phyloP scores from a whole-genome alignment of 2,797 vertebrate genomes.

The Florisuga fusca region DNA sequence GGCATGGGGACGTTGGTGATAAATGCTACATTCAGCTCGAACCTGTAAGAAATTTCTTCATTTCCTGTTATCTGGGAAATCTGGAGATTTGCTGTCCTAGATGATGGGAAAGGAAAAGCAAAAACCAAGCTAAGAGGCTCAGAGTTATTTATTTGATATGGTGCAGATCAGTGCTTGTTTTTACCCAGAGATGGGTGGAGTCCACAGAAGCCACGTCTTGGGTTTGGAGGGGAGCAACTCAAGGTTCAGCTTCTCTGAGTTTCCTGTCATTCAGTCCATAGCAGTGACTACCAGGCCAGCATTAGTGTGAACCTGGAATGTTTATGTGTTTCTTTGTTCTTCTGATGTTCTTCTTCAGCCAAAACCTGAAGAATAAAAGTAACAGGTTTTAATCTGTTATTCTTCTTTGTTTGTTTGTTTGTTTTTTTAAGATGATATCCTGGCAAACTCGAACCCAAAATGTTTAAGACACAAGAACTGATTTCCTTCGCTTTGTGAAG shows the following conservation, averaged over 20 bases:
- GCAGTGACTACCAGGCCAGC: not conserved
- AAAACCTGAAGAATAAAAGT: not conserved
- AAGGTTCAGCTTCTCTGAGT: not conserved
- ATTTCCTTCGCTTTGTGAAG: not conserved
- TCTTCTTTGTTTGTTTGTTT: too few species aligned
- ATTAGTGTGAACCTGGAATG: not conserved
- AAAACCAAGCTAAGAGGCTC: not conserved
- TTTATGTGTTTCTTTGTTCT: not conserved
- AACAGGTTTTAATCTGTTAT: not conserved
- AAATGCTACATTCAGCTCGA: fast-evolving
- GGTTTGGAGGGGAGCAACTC: not conserved
- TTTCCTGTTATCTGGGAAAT: not conserved
- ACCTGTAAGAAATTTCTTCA: not conserved
- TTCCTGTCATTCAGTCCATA: not conserved
- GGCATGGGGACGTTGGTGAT: not conserved
- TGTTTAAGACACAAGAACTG: not conserved
- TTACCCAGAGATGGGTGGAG: not conserved
- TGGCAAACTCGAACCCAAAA: not conserved
- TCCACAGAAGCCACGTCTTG: not conserved
- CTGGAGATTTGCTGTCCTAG: not conserved
- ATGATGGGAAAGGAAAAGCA: not conserved
- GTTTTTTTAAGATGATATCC: not conserved
- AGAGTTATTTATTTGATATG: not conserved
- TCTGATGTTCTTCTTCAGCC: not conserved
- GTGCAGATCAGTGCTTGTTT: not conserved